Evolutionary conservation across 2,797 vertebrate genomes (phyloP), one percentile per base, ranked within the genome.

Genomic region (Sebastiscus tertius): DNA sequence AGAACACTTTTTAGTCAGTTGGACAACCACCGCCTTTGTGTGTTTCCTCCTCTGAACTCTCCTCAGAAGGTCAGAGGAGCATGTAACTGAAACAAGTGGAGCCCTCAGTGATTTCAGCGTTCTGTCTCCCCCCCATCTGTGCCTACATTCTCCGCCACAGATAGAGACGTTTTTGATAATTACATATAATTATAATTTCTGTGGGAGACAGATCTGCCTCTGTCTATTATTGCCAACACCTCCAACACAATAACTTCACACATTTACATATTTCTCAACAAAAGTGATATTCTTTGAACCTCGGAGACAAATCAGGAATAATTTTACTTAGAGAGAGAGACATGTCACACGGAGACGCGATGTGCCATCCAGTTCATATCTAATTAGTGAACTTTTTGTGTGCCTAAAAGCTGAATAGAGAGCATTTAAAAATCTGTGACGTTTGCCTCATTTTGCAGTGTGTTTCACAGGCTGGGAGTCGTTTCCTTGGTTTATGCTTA

Each of bases 141-240:
- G 93, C 93, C 94, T 92, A 92, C 92, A 90, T 93, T 87, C 91
- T 92, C 89, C 79, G 90, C 92, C 81, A 93, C 94, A 93, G 92
- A 94, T 94, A 93, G 91, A 92, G 91, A 93, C 92, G 74, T 93
- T 94, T 75, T 93, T 92, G 91, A 93, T 94, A 94, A 95, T 95
- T 94, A 92, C 90, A 94, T 95, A 71, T 89, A 92, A 95, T 95
- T 95, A 95, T 93, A 93, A 93, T 94, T 95, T 93, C 93, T 93
- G 92, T 92, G 93, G 93, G 94, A 94, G 94, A 95, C 91, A 87
- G 93, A 94, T 94, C 93, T 93, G 93, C 93, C 92, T 93, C 91
- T 93, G 92, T 94, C 93, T 93, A 93, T 94, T 93, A 95, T 93
- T 93, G 92, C 94, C 87, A 88, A 92, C 93, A 95, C 93, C 94